phyloP scores from a whole-genome alignment of 2,888 invertebrate genomes.

The Eristalis tenax region DNA sequence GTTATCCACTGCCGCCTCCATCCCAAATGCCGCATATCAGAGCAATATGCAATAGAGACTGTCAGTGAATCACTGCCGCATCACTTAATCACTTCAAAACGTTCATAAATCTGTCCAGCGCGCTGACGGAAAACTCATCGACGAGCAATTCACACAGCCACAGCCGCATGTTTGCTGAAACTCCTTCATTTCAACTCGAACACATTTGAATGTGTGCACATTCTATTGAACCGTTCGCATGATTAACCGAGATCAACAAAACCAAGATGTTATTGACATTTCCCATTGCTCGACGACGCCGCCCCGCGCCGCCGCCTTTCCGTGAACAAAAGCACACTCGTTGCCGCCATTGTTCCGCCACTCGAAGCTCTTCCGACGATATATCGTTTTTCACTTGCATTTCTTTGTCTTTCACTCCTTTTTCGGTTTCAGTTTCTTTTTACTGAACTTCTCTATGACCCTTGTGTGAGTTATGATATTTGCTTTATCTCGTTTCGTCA shows the following conservation, averaged over 20 bases:
- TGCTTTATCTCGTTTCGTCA: slow-evolving; percentile 29
- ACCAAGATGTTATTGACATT: slow-evolving; percentile 49
- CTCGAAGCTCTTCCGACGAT: background rate
- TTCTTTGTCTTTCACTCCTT: slow-evolving; percentile 42
- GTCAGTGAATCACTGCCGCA: background rate
- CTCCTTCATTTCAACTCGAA: background rate
- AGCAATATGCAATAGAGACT: background rate
- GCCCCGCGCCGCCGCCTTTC: too few species aligned
- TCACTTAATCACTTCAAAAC: background rate
- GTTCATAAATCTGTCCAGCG: background rate
- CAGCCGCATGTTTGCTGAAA: background rate
- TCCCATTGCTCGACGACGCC: background rate
- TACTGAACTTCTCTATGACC: slow-evolving; percentile 1
- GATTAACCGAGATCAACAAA: slow-evolving; percentile 29
- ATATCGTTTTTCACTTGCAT: slow-evolving; percentile 22
- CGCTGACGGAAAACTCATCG: background rate
- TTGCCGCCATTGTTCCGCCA: slow-evolving; percentile 21
- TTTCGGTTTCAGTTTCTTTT: slow-evolving; percentile 44
- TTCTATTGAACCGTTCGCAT: slow-evolving; percentile 2
- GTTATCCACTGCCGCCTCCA: too few species aligned
- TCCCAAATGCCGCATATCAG: too few species aligned
- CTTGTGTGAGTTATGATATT: slow-evolving; percentile 27
- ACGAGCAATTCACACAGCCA: background rate
- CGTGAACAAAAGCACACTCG: background rate
- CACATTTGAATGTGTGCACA: background rate